phyloP scores from a whole-genome alignment of 2,113 vertebrate genomes.

The Bufo gargarizans region DNA sequence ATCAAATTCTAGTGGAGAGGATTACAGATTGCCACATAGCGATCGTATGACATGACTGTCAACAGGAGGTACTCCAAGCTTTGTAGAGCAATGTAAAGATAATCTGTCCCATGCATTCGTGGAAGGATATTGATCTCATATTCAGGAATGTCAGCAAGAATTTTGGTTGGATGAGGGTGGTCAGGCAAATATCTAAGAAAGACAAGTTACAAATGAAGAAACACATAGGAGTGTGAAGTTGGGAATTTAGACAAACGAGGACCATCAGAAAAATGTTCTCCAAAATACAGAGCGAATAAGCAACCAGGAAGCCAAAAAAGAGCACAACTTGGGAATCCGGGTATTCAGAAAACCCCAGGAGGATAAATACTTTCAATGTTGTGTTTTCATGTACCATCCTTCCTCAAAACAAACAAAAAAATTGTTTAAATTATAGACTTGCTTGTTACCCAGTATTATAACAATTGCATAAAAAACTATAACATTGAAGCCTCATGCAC shows the following conservation, averaged over 20 bases:
- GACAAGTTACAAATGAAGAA: constrained; percentile 35
- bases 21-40: constrained; percentile 27
- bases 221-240: constrained; percentile 40
- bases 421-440: too few relatives aligned
- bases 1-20: constrained; percentile 16
- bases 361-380: neutral
- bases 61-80: constrained; percentile 27
- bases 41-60: constrained; percentile 40
- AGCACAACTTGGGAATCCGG: neutral
- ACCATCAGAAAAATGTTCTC: constrained; percentile 11
- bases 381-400: constrained; percentile 1
- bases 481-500: too few relatives aligned
- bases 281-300: constrained; percentile 3
- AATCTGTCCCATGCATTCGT: constrained; percentile 12
- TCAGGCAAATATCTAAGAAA: constrained; percentile 12
- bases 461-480: too few relatives aligned
- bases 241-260: neutral
- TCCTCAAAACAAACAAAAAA: neutral
- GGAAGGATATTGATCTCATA: constrained; percentile 15
- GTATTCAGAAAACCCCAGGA: constrained; percentile 20
- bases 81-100: neutral
- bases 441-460: too few relatives aligned
- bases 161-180: neutral
- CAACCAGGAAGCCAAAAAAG: neutral
- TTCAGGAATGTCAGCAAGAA: constrained; percentile 9